These are phyloP conservation scores for Hyles lineata DNA, from an alignment of 2,888 invertebrate species.

Conservation along the genomic window DNA sequence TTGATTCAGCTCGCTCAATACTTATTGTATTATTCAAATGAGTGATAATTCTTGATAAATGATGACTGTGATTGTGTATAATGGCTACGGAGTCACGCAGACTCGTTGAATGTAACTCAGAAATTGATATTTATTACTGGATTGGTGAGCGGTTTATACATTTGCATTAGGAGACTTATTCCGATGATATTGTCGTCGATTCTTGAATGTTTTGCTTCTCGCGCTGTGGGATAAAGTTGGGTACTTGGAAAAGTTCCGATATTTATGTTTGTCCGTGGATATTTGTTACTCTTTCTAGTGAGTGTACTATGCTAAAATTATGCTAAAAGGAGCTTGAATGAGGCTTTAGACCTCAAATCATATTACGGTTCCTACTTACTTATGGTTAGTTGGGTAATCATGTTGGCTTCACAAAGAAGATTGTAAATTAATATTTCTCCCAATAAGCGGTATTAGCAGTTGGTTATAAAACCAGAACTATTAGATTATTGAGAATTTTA, in stretches of 20 bases:
- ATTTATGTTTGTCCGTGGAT: neutral
- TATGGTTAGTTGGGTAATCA: no score
- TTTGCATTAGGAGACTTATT: constrained; percentile 42
- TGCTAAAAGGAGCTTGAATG: no score
- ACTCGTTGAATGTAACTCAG: constrained; percentile 29
- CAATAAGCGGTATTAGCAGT: no score
- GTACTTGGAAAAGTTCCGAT: neutral
- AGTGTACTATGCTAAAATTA: no score
- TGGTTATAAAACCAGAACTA: no score
- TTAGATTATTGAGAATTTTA: no score
- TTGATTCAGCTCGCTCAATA: constrained; percentile 47
- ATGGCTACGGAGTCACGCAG: constrained; percentile 39
- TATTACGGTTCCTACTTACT: no score
- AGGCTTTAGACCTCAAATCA: no score
- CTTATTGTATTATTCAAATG: constrained; percentile 58
- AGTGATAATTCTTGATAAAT: constrained; percentile 65
- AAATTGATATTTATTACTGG: constrained; percentile 32
- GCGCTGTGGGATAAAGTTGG: neutral
- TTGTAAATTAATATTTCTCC: no score
- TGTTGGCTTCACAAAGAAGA: no score
- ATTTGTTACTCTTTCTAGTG: neutral
- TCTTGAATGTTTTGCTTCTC: neutral
- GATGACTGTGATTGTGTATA: constrained; percentile 61
- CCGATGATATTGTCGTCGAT: neutral
- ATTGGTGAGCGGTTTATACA: constrained; percentile 40